Percentiles rank a stretch among this genome's conserved stretches.
Evolutionary conservation across 1,140 invertebrate genomes (phyloP).

Genomic region (Sitobion miscanthi): DNA sequence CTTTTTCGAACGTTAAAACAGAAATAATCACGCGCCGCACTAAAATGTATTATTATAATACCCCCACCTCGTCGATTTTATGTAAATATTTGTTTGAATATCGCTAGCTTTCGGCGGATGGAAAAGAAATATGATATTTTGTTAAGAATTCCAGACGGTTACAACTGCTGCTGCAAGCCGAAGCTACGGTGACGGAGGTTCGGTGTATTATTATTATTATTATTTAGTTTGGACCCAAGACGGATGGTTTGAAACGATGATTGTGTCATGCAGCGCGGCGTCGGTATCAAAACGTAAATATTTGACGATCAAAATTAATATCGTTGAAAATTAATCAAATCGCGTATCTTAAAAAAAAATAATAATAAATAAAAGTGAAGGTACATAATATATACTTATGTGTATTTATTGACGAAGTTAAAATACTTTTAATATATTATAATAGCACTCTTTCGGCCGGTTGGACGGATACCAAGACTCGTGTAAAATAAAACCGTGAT

Average conservation of each 20-base stretch:
- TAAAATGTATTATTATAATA: neutral
- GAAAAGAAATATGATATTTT: neutral
- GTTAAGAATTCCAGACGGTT: neutral
- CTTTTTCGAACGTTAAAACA: neutral
- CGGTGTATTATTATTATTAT: neutral
- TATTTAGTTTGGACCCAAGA: neutral
- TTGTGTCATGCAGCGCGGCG: neutral
- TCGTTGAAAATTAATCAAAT: slow-evolving; percentile 9
- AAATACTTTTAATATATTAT: slow-evolving; percentile 16
- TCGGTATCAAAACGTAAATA: neutral
- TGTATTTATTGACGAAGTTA: neutral
- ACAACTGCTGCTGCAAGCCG: neutral
- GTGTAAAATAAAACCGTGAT: neutral
- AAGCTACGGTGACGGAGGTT: neutral
- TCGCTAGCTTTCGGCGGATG: neutral
- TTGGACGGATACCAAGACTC: slow-evolving; percentile 2
- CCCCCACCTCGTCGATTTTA: neutral
- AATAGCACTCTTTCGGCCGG: neutral
- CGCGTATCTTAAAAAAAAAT: neutral
- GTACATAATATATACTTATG: neutral
- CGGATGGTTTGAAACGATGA: neutral
- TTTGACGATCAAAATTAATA: slow-evolving; percentile 33
- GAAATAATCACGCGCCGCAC: neutral
- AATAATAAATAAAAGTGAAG: neutral
- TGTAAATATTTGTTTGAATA: neutral